Conservation (phyloP, 1,140 invertebrate genomes). For the Brachionus manjavacas region DNA sequence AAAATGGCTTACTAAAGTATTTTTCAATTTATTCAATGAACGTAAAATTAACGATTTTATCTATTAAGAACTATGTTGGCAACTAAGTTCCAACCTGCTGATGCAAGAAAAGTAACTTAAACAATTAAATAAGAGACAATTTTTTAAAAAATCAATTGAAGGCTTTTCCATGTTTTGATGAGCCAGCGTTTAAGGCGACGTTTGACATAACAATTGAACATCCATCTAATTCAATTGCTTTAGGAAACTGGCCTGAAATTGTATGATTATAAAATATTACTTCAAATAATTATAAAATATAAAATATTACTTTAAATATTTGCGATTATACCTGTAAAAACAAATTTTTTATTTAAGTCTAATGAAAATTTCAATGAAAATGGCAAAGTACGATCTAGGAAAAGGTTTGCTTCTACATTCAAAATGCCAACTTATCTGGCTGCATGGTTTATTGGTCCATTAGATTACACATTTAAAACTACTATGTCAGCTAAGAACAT, state of each 20-base stretch:
- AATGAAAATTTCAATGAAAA: slow-evolving; percentile 21
- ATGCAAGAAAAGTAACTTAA: slow-evolving; percentile 11
- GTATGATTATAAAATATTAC: background rate
- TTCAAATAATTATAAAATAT: too few relatives aligned
- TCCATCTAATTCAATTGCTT: slow-evolving; percentile 22
- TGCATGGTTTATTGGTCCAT: slow-evolving; percentile 26
- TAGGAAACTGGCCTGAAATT: slow-evolving; percentile 5
- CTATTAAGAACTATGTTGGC: background rate
- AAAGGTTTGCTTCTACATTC: background rate
- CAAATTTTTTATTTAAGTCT: background rate
- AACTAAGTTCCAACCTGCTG: slow-evolving; percentile 23
- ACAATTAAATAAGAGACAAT: too few relatives aligned
- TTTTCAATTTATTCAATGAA: background rate
- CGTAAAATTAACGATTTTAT: background rate
- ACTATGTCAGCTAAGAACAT: background rate
- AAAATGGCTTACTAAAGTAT: slow-evolving; percentile 15
- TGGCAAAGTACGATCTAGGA: background rate
- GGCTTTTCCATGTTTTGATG: slow-evolving; percentile 43
- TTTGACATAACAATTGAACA: slow-evolving; percentile 63
- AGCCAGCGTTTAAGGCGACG: slow-evolving; percentile 49
- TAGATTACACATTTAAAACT: background rate
- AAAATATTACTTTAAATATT: background rate
- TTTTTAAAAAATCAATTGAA: background rate
- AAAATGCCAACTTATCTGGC: background rate
- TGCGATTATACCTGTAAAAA: background rate